Base-by-base conservation (phyloP, 2,113 vertebrate species). In the Poeciliopsis turrubarensis region DNA sequence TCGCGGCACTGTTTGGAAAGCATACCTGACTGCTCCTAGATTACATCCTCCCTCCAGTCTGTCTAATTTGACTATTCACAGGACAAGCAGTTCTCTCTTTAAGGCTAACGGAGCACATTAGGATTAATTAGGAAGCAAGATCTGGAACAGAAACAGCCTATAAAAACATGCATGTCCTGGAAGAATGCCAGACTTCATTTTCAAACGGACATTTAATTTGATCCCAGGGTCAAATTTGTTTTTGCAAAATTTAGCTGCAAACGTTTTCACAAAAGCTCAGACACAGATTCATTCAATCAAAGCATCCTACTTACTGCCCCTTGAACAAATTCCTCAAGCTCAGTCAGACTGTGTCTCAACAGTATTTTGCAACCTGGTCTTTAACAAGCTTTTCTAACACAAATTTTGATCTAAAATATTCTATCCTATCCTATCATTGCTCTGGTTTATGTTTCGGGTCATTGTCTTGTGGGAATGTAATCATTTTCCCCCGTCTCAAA, bases 11-110 rank as follows among this genome's bases (percentile, higher is more conserved):
- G 67, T 79, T 79, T 85, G 86, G 78, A 90, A 73, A 79, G 70
- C 78, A 90, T 85, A 88, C 90, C 87, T 92, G 90, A 89, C 89
- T 91, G 87, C 87, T 83, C 82, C 78, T 66, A 72, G 72, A 87
- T 83, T 81, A 82, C 87, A 89, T 75, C 78, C 78, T 72, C 64
- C 89, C 80, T 77, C 70, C 10, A 87, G 76, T 81, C 78, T 84
- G 57, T 74, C 39, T 82, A 31, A 81, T 88, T 89, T 87, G 29
- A 78, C 81, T 86, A 84, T 91, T 91, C 78, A 84, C 78, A 68
- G 86, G 78, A 82, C 72, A 65, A 71, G 80, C 61, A 4, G 64
- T 14, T 22, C 61, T 86, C 80, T 85, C 79, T 65, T 30, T 29
- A 60, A 9, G 41, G 31, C 74, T 72, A 63, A 84, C 72, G 74